Evolutionary conservation across 2,888 invertebrate species (phyloP).

Genomic region (Criorhina ranunculi): DNA sequence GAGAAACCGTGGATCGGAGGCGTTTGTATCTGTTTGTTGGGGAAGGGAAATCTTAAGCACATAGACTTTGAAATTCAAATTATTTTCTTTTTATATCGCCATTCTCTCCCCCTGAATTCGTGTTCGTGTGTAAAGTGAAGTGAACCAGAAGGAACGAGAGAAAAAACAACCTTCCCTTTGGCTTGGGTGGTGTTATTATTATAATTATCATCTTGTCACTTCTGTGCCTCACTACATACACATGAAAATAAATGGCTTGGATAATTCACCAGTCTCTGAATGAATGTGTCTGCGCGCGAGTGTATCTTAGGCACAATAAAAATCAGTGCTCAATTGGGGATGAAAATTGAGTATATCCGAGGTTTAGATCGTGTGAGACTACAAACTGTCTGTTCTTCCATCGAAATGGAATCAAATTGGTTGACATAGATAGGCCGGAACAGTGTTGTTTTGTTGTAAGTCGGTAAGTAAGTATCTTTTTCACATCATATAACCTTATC

Average conservation of each 20-base stretch:
- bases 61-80: conserved; percentile 72
- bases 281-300: background rate
- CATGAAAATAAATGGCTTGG: conserved; percentile 69
- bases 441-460: background rate
- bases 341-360: conserved; percentile 38
- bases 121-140: conserved; percentile 51
- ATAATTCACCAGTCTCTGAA: conserved; percentile 66
- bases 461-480: background rate
- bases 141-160: conserved; percentile 30
- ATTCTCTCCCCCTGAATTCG: background rate
- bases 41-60: conserved; percentile 28
- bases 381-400: conserved; percentile 24
- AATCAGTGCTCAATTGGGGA: conserved; percentile 66
- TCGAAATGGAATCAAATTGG: conserved; percentile 12
- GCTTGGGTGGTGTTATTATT: conserved; percentile 66
- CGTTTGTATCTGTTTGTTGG: conserved; percentile 17
- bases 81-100: conserved; percentile 25
- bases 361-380: conserved; percentile 12
- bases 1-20: conserved; percentile 1
- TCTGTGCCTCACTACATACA: conserved; percentile 26
- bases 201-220: conserved; percentile 70
- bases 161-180: conserved; percentile 3
- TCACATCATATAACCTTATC: no score
- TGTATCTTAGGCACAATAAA: conserved; percentile 22
- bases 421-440: background rate